phyloP scores from a whole-genome alignment of 2,113 vertebrate species.

The Xiphorhynchus elegans region DNA sequence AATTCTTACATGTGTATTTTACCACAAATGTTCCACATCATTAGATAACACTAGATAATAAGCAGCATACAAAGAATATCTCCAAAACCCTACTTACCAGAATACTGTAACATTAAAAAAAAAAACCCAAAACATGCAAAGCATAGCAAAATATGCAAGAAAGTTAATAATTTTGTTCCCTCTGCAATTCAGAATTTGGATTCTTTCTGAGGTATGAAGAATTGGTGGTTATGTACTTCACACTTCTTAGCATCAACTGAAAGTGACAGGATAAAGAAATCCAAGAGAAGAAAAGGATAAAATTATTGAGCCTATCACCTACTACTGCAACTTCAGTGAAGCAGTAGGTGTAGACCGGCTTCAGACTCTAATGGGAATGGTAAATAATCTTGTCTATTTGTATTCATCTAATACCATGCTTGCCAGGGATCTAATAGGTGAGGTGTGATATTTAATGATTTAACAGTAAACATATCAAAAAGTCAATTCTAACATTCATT shows the following conservation, averaged over 20 bases:
- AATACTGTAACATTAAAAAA: neutral
- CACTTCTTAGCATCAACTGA: neutral
- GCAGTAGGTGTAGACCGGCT: neutral
- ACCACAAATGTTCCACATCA: neutral
- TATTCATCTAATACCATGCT: neutral
- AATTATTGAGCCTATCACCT: neutral
- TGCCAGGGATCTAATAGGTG: neutral
- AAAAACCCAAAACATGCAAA: neutral
- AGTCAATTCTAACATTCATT: neutral
- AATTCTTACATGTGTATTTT: neutral
- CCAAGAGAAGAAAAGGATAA: neutral
- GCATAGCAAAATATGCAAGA: neutral
- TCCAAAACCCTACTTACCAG: neutral
- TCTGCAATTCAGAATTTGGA: neutral
- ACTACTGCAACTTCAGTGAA: neutral
- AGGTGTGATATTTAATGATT: neutral
- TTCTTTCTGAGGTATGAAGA: neutral
- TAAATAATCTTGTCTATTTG: neutral
- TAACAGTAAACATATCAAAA: neutral
- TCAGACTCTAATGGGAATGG: neutral
- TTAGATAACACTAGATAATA: neutral
- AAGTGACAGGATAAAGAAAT: neutral
- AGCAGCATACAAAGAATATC: neutral
- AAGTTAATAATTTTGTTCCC: neutral
- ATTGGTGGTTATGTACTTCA: neutral